Evolutionary conservation across 2,797 vertebrate species (phyloP).

Genomic region (Alexandromys oeconomus): DNA sequence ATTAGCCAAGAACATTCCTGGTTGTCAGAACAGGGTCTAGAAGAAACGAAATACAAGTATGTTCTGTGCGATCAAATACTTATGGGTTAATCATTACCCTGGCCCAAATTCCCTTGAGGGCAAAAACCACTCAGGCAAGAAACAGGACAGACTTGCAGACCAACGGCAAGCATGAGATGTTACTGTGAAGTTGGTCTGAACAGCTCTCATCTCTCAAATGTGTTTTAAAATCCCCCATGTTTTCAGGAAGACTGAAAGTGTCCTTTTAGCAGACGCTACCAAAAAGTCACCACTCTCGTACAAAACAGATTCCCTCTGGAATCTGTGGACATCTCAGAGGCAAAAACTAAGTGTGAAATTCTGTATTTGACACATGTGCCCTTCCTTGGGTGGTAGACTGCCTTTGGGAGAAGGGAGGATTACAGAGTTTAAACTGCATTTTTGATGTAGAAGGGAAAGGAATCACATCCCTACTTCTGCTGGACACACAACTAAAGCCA

Average conservation of each 20-base stretch:
- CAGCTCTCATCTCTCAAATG: neutral
- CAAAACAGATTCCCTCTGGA: neutral
- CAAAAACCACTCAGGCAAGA: conserved; percentile 43
- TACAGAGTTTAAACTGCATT: neutral
- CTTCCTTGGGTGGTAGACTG: conserved; percentile 28
- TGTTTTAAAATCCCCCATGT: neutral
- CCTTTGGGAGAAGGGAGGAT: neutral
- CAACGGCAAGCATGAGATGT: neutral
- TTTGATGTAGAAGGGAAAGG: conserved; percentile 10
- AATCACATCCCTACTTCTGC: neutral
- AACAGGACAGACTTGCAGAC: neutral
- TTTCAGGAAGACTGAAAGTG: neutral
- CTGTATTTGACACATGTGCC: neutral
- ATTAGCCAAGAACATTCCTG: neutral
- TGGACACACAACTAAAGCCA: neutral
- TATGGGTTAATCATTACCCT: conserved; percentile 51
- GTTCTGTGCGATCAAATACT: neutral
- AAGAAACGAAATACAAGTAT: neutral
- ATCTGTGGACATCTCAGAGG: neutral
- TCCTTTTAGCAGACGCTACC: neutral
- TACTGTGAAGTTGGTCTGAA: neutral
- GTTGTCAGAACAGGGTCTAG: neutral
- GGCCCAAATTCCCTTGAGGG: conserved; percentile 7
- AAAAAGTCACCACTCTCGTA: neutral
- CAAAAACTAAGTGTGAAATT: neutral